These are phyloP conservation scores for Maconellicoccus hirsutus DNA, from an alignment of 1,140 invertebrate genomes.

Conservation along the genomic window DNA sequence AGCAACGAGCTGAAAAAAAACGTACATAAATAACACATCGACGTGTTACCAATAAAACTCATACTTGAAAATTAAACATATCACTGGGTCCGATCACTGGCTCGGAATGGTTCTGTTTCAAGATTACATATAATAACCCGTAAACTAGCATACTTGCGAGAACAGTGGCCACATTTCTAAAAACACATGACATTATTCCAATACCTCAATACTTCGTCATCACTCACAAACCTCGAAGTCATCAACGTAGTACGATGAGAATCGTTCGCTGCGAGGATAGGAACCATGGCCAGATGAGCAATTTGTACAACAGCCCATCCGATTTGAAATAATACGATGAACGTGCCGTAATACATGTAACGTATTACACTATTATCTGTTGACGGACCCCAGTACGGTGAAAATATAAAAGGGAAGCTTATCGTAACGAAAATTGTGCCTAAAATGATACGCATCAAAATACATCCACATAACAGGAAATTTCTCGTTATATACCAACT, in stretches of 20 bases:
- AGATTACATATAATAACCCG: background rate
- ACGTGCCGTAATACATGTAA: slow-evolving; percentile 38
- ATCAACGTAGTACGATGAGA: slow-evolving; percentile 67
- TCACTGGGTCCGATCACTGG: background rate
- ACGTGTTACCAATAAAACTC: background rate
- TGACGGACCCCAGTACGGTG: background rate
- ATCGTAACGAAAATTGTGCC: background rate
- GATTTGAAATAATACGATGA: slow-evolving; percentile 90
- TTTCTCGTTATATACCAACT: slow-evolving; percentile 47
- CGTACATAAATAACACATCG: background rate
- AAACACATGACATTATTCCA: background rate
- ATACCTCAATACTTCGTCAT: too few species aligned
- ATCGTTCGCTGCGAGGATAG: too few species aligned
- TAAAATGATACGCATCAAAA: background rate
- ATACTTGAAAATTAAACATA: background rate
- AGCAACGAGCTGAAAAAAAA: background rate
- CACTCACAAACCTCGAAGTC: slow-evolving; percentile 72
- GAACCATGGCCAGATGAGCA: slow-evolving; percentile 74
- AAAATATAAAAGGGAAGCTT: slow-evolving; percentile 13
- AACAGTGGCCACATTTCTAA: background rate
- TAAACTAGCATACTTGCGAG: background rate
- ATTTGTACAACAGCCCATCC: slow-evolving; percentile 93
- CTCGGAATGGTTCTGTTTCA: background rate
- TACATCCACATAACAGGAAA: background rate
- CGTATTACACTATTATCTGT: background rate